Conservation (phyloP, 2,888 invertebrate genomes). For the Elmis aenea region DNA sequence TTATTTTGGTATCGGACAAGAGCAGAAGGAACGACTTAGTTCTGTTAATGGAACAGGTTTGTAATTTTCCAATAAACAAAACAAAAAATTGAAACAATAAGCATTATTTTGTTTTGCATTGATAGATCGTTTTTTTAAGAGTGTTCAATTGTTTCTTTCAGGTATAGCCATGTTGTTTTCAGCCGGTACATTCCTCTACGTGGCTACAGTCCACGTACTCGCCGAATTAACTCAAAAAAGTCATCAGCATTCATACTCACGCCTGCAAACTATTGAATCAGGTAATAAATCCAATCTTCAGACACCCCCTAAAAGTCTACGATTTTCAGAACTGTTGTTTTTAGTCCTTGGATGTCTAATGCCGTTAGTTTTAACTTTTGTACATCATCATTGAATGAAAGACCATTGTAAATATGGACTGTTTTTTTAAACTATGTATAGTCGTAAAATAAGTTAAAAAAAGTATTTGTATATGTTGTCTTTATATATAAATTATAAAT, state of each 20-base stretch:
- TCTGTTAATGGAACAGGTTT: constrained; percentile 86
- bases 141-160: constrained; percentile 40
- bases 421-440: no score
- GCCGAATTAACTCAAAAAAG: constrained; percentile 78
- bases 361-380: constrained; percentile 85
- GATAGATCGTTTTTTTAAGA: not conserved
- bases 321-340: constrained; percentile 71
- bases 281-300: constrained; percentile 21
- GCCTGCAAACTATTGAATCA: constrained; percentile 40
- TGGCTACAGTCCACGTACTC: constrained; percentile 96
- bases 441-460: no score
- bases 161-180: constrained; percentile 96
- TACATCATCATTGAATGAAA: constrained; percentile 80
- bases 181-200: constrained; percentile 97
- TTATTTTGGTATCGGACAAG: constrained; percentile 89
- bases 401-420: no score
- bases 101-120: no score
- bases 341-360: constrained; percentile 83
- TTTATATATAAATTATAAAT: not conserved
- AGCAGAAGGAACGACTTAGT: constrained; percentile 84
- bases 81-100: no score
- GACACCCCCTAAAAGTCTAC: constrained; percentile 52
- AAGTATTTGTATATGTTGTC: not conserved
- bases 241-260: constrained; percentile 45
- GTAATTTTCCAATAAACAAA: no score